These are phyloP conservation scores for Polydrusus tereticollis DNA, from an alignment of 2,888 invertebrate genomes.

Conservation along the genomic window DNA sequence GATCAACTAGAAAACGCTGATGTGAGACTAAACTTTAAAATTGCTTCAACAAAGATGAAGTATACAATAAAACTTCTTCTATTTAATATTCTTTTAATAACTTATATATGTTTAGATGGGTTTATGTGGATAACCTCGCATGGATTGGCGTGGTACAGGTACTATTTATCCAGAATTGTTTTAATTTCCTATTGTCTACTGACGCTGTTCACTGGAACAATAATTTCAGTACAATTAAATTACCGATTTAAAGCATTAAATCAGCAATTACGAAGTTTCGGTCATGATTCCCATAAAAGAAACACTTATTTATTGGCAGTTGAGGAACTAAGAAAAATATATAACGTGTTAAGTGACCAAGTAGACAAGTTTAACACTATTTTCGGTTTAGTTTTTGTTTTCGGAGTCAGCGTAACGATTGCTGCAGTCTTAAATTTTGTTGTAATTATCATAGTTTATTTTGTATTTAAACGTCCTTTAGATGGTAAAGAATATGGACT, in stretches of 20 bases:
- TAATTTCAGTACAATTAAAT: not conserved
- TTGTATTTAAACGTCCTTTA: not conserved
- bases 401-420: not conserved
- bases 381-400: not conserved
- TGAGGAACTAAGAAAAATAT: constrained; percentile 1
- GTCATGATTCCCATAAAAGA: not conserved
- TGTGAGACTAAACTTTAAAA: not conserved
- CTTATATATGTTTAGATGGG: not conserved
- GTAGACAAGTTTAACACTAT: constrained; percentile 10
- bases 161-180: not conserved
- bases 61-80: not conserved
- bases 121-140: not conserved
- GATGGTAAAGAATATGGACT: not conserved
- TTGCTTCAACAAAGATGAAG: not conserved
- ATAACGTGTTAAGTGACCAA: not conserved
- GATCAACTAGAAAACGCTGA: not conserved
- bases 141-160: not conserved
- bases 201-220: not conserved
- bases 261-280: not conserved
- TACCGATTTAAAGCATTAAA: not conserved
- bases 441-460: not conserved
- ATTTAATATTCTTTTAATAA: not conserved
- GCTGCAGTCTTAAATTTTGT: not conserved
- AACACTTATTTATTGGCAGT: not conserved
- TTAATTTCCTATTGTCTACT: not conserved